Evolutionary conservation across 2,888 invertebrate species (phyloP).

Genomic region (Erebia epiphron): DNA sequence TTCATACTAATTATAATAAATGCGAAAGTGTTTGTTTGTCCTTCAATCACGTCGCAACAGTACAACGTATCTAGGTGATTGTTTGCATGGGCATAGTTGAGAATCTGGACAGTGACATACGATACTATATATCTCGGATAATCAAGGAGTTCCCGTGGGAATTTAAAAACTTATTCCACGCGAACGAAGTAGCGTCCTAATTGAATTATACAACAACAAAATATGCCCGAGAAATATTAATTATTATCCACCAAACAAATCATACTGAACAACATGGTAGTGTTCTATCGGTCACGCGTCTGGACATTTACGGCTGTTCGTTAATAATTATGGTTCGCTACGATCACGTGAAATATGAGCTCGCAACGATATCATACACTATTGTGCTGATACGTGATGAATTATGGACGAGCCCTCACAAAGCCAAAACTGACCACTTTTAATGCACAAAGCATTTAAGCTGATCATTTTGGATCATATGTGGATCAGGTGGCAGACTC

Average conservation of each 20-base stretch:
- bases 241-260: background rate
- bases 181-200: too few relatives aligned
- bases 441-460: conserved; percentile 10
- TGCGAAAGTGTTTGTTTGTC: too few relatives aligned
- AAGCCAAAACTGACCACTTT: conserved; percentile 15
- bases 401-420: conserved; percentile 18
- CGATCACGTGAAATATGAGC: conserved; percentile 22
- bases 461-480: background rate
- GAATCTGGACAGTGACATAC: too few relatives aligned
- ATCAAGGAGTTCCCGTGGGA: too few relatives aligned
- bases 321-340: conserved; percentile 23
- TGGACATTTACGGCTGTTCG: conserved; percentile 11
- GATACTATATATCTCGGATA: too few relatives aligned
- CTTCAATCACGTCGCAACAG: too few relatives aligned
- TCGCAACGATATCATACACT: conserved; percentile 20
- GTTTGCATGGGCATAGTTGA: too few relatives aligned
- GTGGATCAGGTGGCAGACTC: too few relatives aligned
- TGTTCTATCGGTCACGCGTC: conserved; percentile 12
- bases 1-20: too few relatives aligned
- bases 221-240: background rate
- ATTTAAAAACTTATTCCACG: too few relatives aligned
- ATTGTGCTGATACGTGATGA: conserved; percentile 17
- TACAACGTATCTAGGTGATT: too few relatives aligned
- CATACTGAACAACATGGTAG: background rate
- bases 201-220: too few relatives aligned